Evolutionary conservation across 2,797 vertebrate species (phyloP).

Genomic region (Leuciscus waleckii): DNA sequence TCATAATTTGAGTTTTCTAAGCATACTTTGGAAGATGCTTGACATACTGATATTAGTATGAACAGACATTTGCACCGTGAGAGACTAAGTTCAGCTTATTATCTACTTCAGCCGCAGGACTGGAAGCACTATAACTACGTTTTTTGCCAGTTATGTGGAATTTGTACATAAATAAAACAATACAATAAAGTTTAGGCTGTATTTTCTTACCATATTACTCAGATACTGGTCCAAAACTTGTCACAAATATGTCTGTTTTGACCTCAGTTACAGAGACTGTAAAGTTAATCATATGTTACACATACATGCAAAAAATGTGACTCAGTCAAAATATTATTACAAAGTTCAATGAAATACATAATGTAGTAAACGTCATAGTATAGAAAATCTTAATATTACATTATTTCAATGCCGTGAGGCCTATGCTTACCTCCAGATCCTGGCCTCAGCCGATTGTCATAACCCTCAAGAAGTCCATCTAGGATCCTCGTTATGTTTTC

Average conservation of each 20-base stretch:
- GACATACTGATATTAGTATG: neutral
- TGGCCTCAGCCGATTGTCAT: slow-evolving; percentile 91
- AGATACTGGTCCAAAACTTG: slow-evolving; percentile 85
- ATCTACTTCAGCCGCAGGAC: slow-evolving; percentile 66
- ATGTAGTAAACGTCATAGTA: neutral
- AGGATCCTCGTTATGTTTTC: slow-evolving; percentile 90
- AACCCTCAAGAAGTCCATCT: slow-evolving; percentile 90
- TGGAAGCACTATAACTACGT: neutral
- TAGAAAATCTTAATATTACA: neutral
- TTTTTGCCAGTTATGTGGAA: neutral
- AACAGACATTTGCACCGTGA: neutral
- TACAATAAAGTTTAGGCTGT: neutral
- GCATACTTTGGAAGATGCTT: neutral
- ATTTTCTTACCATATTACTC: slow-evolving; percentile 80
- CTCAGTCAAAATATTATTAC: neutral
- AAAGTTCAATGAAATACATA: neutral
- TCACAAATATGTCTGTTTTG: slow-evolving; percentile 85
- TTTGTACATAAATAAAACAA: neutral
- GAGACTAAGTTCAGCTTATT: neutral
- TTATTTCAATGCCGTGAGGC: neutral
- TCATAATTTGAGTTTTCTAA: neutral
- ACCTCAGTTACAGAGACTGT: slow-evolving; percentile 80
- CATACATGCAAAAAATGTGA: neutral
- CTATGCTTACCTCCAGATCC: slow-evolving; percentile 86
- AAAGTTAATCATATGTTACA: slow-evolving; percentile 49